Base-by-base conservation (phyloP, 37 sponge, comb jelly and placozoan species). In the Eunapius fragilis region DNA sequence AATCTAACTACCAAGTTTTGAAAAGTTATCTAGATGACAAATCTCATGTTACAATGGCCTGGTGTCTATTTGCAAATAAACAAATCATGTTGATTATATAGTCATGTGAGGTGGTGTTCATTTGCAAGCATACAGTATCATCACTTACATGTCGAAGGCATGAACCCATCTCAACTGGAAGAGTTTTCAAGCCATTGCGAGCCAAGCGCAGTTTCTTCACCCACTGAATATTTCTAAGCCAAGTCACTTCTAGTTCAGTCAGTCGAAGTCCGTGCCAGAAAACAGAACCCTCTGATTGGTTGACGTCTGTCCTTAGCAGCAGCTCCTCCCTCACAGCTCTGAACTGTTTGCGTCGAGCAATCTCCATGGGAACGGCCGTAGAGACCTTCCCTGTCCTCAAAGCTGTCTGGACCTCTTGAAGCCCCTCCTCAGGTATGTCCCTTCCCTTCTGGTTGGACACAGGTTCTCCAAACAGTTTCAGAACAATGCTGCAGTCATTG, bases 241-340 rank as follows among this genome's bases (percentile, higher is more conserved):
- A 95, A 31, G 80, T 25, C 11, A 92, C 78, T 13, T 95, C 93
- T 22, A 95, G 71, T 22, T 76, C 35, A 9, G 50, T 82, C 72
- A 95, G 76, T 24, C 87, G 87, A 5, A 95, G 85, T 0, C 95
- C 93, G 75, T 84, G 86, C 95, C 95, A 95, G 69, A 75, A 87
- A 13, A 91, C 95, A n/a, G 72, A 35, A 10, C 86, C 88, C 28
- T 87, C 85, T 4, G 83, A 83, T 58, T 82, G 69, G 74, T 89
- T 87, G 23, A 92, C 89, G 76, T 95, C 93, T 28, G 95, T 95
- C 27, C 84, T 74, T 26, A 95, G 80, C 36, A 95, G 80, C 5
- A 95, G 86, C 80, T 95, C 92, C 49, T 92, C 87, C 31, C 81
- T 70, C 0, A 89, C 92, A 26, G 25, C 27, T 0, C 22, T 45